A percentile compares a stretch with the other conserved stretches of the same genome.
phyloP scores from a whole-genome alignment of 92 coral and sea anemone genomes.

The Phymanthus crucifer region DNA sequence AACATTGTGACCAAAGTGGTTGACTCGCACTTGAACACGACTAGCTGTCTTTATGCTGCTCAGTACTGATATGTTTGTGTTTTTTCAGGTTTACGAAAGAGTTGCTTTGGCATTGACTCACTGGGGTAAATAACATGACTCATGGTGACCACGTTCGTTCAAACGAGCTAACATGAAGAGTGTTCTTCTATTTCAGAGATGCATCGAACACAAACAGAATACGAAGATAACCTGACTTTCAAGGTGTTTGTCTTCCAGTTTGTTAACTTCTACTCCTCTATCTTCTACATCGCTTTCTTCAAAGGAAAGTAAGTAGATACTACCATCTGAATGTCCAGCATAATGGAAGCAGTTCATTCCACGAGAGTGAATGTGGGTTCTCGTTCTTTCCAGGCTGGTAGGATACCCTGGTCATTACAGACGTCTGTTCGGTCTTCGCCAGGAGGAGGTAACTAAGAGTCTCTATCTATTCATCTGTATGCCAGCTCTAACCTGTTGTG shows the following conservation, averaged over 20 bases:
- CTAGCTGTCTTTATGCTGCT: too few species aligned
- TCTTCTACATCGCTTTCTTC: conserved; percentile 99
- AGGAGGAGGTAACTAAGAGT: conserved; percentile 75
- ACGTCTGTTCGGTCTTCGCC: conserved; percentile 94
- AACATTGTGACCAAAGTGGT: too few species aligned
- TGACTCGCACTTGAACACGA: too few species aligned
- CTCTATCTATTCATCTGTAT: background rate
- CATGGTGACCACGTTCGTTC: background rate
- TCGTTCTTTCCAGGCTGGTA: conserved; percentile 62
- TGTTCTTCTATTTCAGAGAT: conserved; percentile 56
- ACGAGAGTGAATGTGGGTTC: too few species aligned
- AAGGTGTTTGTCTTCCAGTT: conserved; percentile 98
- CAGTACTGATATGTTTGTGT: background rate
- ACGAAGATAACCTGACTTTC: conserved; percentile 94
- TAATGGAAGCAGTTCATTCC: too few species aligned
- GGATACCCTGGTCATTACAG: conserved; percentile 98
- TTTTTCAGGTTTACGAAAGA: conserved; percentile 84
- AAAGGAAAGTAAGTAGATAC: conserved; percentile 88
- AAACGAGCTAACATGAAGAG: background rate
- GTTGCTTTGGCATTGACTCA: conserved; percentile 96
- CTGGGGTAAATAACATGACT: conserved; percentile 74
- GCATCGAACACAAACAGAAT: conserved; percentile 98
- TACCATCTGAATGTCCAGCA: too few species aligned
- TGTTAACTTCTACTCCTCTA: conserved; percentile 96
- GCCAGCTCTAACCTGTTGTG: too few species aligned